A percentile compares a stretch with the other conserved stretches of the same genome.
phyloP scores from a whole-genome alignment of 2,113 vertebrate genomes.

The Vidua macroura region DNA sequence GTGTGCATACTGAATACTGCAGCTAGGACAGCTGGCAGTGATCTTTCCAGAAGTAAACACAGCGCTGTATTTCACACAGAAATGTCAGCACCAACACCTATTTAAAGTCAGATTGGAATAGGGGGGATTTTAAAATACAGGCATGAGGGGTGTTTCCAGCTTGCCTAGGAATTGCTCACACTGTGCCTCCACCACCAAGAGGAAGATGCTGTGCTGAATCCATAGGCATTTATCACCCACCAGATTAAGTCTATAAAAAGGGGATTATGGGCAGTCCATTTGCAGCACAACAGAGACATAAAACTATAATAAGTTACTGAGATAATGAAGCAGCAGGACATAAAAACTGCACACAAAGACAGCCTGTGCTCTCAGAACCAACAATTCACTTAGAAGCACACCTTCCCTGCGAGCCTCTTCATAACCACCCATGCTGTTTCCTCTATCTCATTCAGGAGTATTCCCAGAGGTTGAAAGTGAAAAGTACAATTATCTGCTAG shows the following conservation, averaged over 20 bases:
- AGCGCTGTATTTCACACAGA: background rate
- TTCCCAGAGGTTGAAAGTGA: background rate
- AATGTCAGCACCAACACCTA: background rate
- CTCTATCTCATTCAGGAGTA: background rate
- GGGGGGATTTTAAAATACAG: background rate
- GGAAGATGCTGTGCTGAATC: background rate
- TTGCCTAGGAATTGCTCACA: background rate
- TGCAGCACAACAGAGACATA: conserved; percentile 34
- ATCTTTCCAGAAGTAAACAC: conserved; percentile 67
- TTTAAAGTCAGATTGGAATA: background rate
- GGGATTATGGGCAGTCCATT: conserved; percentile 38
- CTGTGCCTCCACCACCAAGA: background rate
- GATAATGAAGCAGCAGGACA: conserved; percentile 40
- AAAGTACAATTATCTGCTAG: background rate
- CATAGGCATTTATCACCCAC: background rate
- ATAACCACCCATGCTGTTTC: rapidly evolving
- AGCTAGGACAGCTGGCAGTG: conserved; percentile 14
- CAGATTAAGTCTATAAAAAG: conserved; percentile 46
- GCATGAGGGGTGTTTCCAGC: background rate
- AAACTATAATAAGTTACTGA: conserved; percentile 30
- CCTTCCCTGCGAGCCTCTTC: background rate
- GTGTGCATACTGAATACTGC: background rate
- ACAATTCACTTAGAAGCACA: background rate
- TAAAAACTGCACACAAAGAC: background rate
- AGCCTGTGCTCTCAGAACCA: background rate